phyloP scores from a whole-genome alignment of 2,797 vertebrate genomes.

The Anguilla anguilla region DNA sequence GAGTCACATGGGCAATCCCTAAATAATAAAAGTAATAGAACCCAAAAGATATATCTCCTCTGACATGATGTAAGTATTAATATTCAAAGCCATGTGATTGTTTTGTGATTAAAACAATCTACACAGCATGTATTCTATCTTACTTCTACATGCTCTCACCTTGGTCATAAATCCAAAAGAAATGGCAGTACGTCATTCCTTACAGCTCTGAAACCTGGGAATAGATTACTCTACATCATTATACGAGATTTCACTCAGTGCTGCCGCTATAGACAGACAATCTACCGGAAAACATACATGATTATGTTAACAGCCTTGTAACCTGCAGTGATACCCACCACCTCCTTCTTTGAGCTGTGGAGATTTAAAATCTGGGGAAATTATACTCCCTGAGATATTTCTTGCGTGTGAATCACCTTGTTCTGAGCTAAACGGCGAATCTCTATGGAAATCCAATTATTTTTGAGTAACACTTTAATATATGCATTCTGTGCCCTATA shows the following conservation, averaged over 20 bases:
- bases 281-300: constrained; percentile 45
- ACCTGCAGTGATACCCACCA: neutral
- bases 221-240: constrained; percentile 58
- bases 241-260: constrained; percentile 50
- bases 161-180: constrained; percentile 49
- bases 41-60: neutral
- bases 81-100: neutral
- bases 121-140: constrained; percentile 33
- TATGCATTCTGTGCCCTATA: neutral
- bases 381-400: constrained; percentile 9
- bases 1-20: neutral
- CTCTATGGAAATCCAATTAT: neutral
- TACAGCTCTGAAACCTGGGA: constrained; percentile 49
- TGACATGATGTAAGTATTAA: neutral
- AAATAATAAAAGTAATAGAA: neutral
- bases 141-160: constrained; percentile 30
- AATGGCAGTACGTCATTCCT: constrained; percentile 50
- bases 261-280: constrained; percentile 46
- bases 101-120: constrained; percentile 10
- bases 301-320: constrained; percentile 52
- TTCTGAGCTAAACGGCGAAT: neutral
- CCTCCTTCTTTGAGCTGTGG: constrained; percentile 23
- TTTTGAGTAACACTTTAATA: constrained; percentile 12
- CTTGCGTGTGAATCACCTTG: neutral
- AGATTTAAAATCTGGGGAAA: neutral